phyloP scores from a whole-genome alignment of 2,113 vertebrate genomes.

The Tursiops truncatus region DNA sequence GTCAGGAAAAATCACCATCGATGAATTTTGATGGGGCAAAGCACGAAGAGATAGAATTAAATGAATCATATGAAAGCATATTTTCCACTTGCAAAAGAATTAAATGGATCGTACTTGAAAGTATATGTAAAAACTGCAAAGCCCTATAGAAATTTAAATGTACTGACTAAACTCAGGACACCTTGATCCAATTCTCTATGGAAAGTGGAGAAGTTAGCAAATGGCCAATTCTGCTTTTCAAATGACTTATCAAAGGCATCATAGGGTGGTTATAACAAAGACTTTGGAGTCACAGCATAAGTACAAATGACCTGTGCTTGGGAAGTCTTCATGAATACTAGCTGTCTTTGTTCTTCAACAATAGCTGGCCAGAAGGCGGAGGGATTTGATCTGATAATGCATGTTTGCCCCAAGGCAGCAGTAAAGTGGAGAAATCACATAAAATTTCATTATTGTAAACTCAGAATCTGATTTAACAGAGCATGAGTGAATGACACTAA shows the following conservation, averaged over 20 bases:
- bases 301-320: neutral
- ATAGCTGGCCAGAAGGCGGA: neutral
- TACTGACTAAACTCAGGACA: neutral
- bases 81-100: neutral
- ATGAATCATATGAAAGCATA: neutral
- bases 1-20: neutral
- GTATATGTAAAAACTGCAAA: neutral
- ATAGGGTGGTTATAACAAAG: neutral
- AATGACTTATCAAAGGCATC: neutral
- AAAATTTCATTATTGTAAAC: neutral
- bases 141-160: neutral
- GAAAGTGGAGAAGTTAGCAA: neutral
- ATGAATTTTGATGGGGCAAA: neutral
- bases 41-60: neutral
- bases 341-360: neutral
- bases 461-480: neutral
- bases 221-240: neutral
- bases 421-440: neutral
- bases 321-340: neutral
- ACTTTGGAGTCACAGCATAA: neutral
- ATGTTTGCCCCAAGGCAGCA: neutral
- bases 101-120: constrained; percentile 22
- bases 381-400: neutral
- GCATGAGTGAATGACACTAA: neutral
- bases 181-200: neutral